Evolutionary conservation across 2,797 vertebrate genomes (phyloP).

Genomic region (Nyctalus aviator): DNA sequence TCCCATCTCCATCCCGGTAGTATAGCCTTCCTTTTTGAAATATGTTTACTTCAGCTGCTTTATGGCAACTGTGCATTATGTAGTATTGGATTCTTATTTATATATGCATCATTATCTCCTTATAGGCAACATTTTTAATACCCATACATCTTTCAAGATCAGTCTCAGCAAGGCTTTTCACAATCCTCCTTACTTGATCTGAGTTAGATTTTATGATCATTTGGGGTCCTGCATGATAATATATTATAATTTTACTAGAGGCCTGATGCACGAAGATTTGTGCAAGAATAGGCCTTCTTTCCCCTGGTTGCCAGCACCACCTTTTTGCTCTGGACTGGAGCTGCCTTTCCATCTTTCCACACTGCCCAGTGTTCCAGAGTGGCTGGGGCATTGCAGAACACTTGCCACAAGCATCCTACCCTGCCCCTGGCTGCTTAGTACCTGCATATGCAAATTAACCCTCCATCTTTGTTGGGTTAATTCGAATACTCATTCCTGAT

Average conservation of each 20-base stretch:
- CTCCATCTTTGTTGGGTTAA: too few species aligned
- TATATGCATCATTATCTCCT: background rate
- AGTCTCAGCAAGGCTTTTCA: background rate
- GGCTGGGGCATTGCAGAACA: too few species aligned
- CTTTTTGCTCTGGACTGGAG: too few species aligned
- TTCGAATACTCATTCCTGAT: too few species aligned
- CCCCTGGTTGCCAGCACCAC: too few species aligned
- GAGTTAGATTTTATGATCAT: background rate
- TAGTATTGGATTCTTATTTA: background rate
- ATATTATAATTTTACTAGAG: background rate
- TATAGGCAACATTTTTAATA: background rate
- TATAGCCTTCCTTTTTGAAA: background rate
- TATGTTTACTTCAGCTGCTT: background rate
- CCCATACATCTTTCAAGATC: background rate
- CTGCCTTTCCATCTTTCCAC: too few species aligned
- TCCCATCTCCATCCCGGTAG: background rate
- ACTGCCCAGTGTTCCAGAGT: too few species aligned
- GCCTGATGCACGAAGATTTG: too few species aligned
- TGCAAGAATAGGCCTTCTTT: too few species aligned
- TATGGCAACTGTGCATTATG: background rate
- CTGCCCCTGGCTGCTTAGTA: accelerated
- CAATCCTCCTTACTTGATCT: background rate
- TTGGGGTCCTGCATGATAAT: background rate
- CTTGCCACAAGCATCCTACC: too few species aligned
- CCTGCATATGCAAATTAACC: too few species aligned